phyloP scores from a whole-genome alignment of 1,140 invertebrate genomes.

The Nymphalis io region DNA sequence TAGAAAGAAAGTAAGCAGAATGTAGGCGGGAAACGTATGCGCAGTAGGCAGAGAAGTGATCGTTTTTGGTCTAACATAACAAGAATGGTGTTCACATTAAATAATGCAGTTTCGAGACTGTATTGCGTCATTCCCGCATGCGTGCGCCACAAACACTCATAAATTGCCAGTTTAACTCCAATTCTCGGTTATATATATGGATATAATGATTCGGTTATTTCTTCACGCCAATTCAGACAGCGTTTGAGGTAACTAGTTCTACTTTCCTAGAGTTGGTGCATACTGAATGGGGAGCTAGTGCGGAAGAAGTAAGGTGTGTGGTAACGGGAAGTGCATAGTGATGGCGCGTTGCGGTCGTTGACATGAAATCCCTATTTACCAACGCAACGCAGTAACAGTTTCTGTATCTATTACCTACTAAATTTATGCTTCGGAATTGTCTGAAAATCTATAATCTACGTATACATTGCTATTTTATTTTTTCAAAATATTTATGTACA shows the following conservation, averaged over 20 bases:
- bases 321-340: slow-evolving; percentile 51
- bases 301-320: slow-evolving; percentile 47
- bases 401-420: slow-evolving; percentile 12
- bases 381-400: slow-evolving; percentile 26
- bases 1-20: slow-evolving; percentile 11
- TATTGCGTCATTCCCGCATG: slow-evolving; percentile 47
- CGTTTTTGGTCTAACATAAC: slow-evolving; percentile 12
- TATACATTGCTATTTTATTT: too few relatives aligned
- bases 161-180: slow-evolving; percentile 37
- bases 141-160: slow-evolving; percentile 39
- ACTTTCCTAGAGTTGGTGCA: slow-evolving; percentile 20
- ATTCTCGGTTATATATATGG: slow-evolving; percentile 9
- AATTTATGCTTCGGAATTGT: background rate
- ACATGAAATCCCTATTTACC: slow-evolving; percentile 44
- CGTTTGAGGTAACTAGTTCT: slow-evolving; percentile 17
- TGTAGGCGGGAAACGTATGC: slow-evolving; percentile 13
- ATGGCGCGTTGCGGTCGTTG: slow-evolving; percentile 44
- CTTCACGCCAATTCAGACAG: slow-evolving; percentile 20
- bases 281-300: slow-evolving; percentile 33
- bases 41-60: slow-evolving; percentile 15
- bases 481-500: background rate
- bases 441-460: background rate
- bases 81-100: slow-evolving; percentile 22
- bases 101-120: slow-evolving; percentile 31
- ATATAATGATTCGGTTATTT: slow-evolving; percentile 13